These are phyloP conservation scores for Zelleria hepariella DNA, from an alignment of 2,888 invertebrate genomes.

Conservation along the genomic window DNA sequence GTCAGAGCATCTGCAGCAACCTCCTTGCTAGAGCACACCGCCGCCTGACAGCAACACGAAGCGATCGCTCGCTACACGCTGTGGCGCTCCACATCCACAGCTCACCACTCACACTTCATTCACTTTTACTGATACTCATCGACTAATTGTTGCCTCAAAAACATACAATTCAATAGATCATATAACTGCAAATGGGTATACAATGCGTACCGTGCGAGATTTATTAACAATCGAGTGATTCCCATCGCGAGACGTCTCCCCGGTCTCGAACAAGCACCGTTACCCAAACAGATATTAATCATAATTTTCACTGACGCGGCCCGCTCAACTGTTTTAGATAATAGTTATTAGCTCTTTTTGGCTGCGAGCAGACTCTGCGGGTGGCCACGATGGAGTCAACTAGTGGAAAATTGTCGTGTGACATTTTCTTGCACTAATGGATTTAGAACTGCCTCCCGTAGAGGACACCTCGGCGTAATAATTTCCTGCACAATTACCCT, in stretches of 20 bases:
- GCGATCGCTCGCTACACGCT: not conserved
- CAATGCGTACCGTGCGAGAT: constrained; percentile 28
- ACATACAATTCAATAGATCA: constrained; percentile 36
- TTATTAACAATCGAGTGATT: constrained; percentile 24
- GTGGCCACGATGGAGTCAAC: constrained; percentile 50
- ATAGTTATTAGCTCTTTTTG: constrained; percentile 66
- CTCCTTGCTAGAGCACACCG: constrained; percentile 19
- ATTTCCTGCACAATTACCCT: constrained; percentile 43
- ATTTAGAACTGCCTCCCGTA: constrained; percentile 55
- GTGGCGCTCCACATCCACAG: not conserved
- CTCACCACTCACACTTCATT: not conserved
- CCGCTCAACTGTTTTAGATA: constrained; percentile 58
- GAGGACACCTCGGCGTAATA: constrained; percentile 60
- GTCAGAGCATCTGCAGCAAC: constrained; percentile 44
- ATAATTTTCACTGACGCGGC: constrained; percentile 67
- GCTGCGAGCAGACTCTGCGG: constrained; percentile 49
- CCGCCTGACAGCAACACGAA: not conserved
- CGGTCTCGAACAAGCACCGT: constrained; percentile 44
- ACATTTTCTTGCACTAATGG: constrained; percentile 56
- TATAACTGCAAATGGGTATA: constrained; percentile 19
- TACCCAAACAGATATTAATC: constrained; percentile 70
- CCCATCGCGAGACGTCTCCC: constrained; percentile 28
- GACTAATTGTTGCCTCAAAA: not conserved
- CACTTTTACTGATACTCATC: constrained; percentile 22
- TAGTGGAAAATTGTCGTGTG: constrained; percentile 69